Conservation (phyloP, 2,113 vertebrate genomes). For the Xiphophorus hellerii region DNA sequence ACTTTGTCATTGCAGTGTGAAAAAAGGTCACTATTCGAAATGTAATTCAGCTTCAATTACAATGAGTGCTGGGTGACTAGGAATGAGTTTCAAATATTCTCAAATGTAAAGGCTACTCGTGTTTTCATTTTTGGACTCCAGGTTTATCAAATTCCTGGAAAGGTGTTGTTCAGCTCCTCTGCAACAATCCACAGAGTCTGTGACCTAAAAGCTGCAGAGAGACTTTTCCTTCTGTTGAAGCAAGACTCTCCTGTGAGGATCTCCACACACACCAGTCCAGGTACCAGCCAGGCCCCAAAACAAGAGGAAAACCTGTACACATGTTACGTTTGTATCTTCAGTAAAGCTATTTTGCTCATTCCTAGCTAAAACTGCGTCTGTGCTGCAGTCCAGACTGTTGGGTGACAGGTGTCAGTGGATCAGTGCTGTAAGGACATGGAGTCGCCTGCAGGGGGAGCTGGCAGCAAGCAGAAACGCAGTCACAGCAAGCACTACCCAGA, state of each 20-base stretch:
- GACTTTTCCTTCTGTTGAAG: slow-evolving; percentile 87
- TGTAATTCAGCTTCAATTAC: not conserved
- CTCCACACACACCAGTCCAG: slow-evolving; percentile 36
- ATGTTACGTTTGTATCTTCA: not conserved
- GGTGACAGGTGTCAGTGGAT: slow-evolving; percentile 59
- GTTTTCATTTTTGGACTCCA: slow-evolving; percentile 50
- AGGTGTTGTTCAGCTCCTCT: slow-evolving; percentile 88
- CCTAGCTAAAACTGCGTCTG: slow-evolving; percentile 63
- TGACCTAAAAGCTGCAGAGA: slow-evolving; percentile 87
- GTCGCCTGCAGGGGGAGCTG: slow-evolving; percentile 67
- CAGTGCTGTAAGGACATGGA: slow-evolving; percentile 67
- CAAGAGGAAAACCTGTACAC: not conserved
- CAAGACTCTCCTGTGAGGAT: slow-evolving; percentile 70
- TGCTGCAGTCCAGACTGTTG: slow-evolving; percentile 67
- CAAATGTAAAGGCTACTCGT: not conserved
- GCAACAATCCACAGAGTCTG: slow-evolving; percentile 68
- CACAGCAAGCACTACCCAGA: not conserved
- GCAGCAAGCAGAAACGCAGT: not conserved
- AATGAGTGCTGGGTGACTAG: not conserved
- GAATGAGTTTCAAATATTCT: too few species aligned
- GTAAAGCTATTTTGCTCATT: not conserved
- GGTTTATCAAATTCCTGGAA: slow-evolving; percentile 86
- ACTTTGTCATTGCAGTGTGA: not conserved
- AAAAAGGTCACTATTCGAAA: not conserved
- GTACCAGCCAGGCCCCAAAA: slow-evolving; percentile 31